Percentiles rank a stretch among this genome's conserved stretches.
These are phyloP conservation scores for Apantesis nais DNA, from an alignment of 2,888 invertebrate genomes.

Conservation along the genomic window DNA sequence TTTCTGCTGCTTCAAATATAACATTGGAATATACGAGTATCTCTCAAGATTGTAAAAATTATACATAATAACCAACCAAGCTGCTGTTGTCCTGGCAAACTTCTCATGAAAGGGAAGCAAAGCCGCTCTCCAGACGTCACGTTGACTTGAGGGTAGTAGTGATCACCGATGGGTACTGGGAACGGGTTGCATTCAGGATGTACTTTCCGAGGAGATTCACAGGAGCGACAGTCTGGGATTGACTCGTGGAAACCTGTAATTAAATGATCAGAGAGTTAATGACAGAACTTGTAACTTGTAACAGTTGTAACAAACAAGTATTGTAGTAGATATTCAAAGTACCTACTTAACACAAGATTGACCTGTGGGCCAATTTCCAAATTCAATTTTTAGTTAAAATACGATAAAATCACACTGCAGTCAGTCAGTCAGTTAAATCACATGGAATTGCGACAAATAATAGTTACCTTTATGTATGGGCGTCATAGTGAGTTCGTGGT, in stretches of 20 bases:
- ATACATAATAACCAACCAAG: slow-evolving; percentile 80
- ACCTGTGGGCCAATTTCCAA: not conserved
- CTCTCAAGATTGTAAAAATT: not conserved
- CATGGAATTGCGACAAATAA: not conserved
- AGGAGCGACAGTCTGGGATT: slow-evolving; percentile 95
- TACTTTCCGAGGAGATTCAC: slow-evolving; percentile 94
- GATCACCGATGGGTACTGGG: slow-evolving; percentile 94
- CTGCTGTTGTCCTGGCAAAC: slow-evolving; percentile 95
- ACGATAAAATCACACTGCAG: too few relatives aligned
- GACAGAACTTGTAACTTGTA: too few relatives aligned
- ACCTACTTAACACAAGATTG: not conserved
- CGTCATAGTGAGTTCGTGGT: slow-evolving; percentile 97
- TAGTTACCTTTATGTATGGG: slow-evolving; percentile 93
- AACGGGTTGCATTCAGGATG: slow-evolving; percentile 98
- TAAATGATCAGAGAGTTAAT: not conserved
- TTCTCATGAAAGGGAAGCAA: slow-evolving; percentile 98
- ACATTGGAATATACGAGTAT: not conserved
- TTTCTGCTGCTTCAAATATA: not conserved
- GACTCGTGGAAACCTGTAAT: slow-evolving; percentile 92
- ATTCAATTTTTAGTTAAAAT: not conserved
- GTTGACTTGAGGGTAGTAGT: slow-evolving; percentile 95
- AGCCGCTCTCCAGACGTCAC: slow-evolving; percentile 92
- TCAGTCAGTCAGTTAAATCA: too few relatives aligned
- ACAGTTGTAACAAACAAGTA: not conserved
- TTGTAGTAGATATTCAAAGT: too few relatives aligned